phyloP scores from a whole-genome alignment of 1,140 invertebrate species.

The Drosophila willistoni region DNA sequence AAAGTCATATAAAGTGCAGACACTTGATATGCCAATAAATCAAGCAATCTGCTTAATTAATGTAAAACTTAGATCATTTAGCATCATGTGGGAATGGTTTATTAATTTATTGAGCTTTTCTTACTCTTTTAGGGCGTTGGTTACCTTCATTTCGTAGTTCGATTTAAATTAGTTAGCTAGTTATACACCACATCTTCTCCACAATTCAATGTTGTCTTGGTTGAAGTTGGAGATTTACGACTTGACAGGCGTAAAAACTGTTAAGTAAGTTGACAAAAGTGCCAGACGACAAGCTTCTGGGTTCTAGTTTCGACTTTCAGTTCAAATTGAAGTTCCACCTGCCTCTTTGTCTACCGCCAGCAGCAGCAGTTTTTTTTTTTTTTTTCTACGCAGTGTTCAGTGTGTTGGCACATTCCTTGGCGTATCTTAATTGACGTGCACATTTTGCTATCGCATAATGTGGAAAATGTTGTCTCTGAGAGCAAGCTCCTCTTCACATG shows the following conservation, averaged over 20 bases:
- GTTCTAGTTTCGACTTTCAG: constrained; percentile 27
- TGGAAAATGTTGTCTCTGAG: constrained; percentile 68
- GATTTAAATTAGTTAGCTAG: constrained; percentile 47
- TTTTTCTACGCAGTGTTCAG: neutral
- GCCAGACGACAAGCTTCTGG: constrained; percentile 58
- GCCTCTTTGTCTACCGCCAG: constrained; percentile 55
- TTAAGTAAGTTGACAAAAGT: constrained; percentile 81
- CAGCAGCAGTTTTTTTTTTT: neutral
- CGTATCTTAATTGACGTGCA: constrained; percentile 82
- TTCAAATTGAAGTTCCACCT: constrained; percentile 62
- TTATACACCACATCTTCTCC: neutral
- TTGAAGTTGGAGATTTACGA: constrained; percentile 69
- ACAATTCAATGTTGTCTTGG: neutral
- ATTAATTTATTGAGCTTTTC: constrained; percentile 83
- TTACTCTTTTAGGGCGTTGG: constrained; percentile 51
- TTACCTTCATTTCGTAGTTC: neutral
- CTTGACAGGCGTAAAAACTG: constrained; percentile 82
- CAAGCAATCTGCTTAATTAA: constrained; percentile 83
- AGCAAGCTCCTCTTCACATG: constrained; percentile 57
- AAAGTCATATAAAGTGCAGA: constrained; percentile 70
- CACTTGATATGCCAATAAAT: constrained; percentile 83
- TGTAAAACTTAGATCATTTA: constrained; percentile 83
- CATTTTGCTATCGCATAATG: constrained; percentile 81
- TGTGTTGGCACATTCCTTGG: constrained; percentile 54
- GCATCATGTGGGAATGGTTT: constrained; percentile 80